Conservation (phyloP, 1,140 invertebrate species). For the Eufriesea mexicana region DNA sequence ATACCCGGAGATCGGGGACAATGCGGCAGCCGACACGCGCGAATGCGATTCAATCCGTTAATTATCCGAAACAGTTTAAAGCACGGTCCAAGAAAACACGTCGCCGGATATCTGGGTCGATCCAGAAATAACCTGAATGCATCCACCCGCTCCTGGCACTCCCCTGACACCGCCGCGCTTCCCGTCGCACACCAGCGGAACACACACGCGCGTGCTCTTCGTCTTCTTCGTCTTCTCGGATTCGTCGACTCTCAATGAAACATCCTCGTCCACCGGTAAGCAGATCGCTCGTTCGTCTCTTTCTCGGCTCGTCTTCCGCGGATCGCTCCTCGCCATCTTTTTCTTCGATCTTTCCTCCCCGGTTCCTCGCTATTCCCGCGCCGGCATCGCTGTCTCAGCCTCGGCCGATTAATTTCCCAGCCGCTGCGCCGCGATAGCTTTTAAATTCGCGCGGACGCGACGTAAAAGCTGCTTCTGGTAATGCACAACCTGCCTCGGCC, state of each 20-base stretch:
- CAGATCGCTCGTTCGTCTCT: not conserved
- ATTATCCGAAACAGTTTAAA: constrained; percentile 80
- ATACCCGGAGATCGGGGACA: constrained; percentile 60
- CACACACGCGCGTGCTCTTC: constrained; percentile 27
- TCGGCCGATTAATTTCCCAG: constrained; percentile 57
- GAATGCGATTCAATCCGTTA: constrained; percentile 74
- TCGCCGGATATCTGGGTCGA: constrained; percentile 78
- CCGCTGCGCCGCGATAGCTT: constrained; percentile 38
- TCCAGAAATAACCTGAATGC: constrained; percentile 79
- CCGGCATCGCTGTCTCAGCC: not conserved
- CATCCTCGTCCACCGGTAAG: constrained; percentile 53
- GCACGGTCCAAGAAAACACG: constrained; percentile 71
- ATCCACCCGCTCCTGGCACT: constrained; percentile 70
- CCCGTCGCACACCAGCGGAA: not conserved
- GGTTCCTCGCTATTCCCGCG: too few relatives aligned
- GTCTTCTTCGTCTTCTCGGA: constrained; percentile 36
- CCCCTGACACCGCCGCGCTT: not conserved
- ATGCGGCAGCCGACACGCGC: constrained; percentile 65
- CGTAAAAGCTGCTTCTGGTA: constrained; percentile 56
- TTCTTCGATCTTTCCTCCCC: not conserved
- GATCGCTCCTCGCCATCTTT: constrained; percentile 5
- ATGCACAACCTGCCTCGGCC: constrained; percentile 40
- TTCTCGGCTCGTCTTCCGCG: constrained; percentile 17
- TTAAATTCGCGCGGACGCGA: constrained; percentile 50
- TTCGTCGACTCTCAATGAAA: constrained; percentile 66